A percentile compares a stretch with the other conserved stretches of the same genome.
These are phyloP conservation scores for Mesodorylaimus sp. DNA, from an alignment of 2,888 invertebrate species.

Conservation along the genomic window DNA sequence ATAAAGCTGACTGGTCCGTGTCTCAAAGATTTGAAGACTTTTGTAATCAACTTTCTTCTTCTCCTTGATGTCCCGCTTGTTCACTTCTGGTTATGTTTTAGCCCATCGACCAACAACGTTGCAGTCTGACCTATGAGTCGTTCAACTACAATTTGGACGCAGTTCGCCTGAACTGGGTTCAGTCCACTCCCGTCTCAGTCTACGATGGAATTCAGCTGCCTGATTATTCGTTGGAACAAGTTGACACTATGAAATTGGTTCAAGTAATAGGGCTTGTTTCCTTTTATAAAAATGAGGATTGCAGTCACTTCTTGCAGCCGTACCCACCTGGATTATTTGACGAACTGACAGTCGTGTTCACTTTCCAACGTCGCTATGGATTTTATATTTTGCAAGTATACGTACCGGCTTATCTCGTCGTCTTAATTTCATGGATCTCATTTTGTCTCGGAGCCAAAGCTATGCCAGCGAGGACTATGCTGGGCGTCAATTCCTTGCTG, in stretches of 20 bases:
- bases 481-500: conserved; percentile 26
- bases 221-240: conserved; percentile 25
- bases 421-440: conserved; percentile 27
- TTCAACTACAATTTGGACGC: conserved; percentile 26
- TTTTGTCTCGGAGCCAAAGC: conserved; percentile 26
- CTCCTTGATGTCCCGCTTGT: too few relatives aligned
- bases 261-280: too few relatives aligned
- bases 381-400: conserved; percentile 26
- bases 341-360: conserved; percentile 26
- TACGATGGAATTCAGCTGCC: conserved; percentile 28
- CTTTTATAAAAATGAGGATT: too few relatives aligned
- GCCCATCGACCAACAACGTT: conserved; percentile 12
- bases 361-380: conserved; percentile 25
- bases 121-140: conserved; percentile 26
- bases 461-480: conserved; percentile 26
- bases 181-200: conserved; percentile 21
- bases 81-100: too few relatives aligned
- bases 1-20: conserved; percentile 15
- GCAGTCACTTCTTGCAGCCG: conserved; percentile 17
- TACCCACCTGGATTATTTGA: conserved; percentile 29
- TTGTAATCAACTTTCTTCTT: too few relatives aligned
- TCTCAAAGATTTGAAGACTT: conserved; percentile 8
- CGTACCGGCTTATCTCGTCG: conserved; percentile 28
- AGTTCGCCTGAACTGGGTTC: conserved; percentile 25
- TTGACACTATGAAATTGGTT: not conserved